Percentiles rank a stretch among this genome's conserved stretches.
These are phyloP conservation scores for Corythaixoides concolor DNA, from an alignment of 2,113 vertebrate species.

Conservation along the genomic window DNA sequence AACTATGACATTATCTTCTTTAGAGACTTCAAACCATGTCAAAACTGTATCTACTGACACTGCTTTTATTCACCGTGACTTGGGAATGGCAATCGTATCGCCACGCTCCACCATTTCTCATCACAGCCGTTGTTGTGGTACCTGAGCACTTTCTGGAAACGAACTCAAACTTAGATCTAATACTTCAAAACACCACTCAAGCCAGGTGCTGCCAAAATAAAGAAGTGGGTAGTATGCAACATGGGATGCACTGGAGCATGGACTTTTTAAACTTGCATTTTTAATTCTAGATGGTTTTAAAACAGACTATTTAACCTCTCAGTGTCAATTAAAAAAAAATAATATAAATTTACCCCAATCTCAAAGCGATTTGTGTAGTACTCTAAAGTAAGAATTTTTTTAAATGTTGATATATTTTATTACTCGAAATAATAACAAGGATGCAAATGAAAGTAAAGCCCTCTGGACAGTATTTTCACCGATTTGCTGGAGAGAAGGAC, in stretches of 20 bases:
- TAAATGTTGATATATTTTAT: slow-evolving; percentile 18
- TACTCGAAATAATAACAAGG: slow-evolving; percentile 39
- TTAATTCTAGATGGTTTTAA: slow-evolving; percentile 1
- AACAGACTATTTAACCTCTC: not conserved
- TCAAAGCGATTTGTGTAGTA: not conserved
- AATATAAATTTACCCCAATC: not conserved
- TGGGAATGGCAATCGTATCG: not conserved
- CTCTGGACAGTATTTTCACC: slow-evolving; percentile 39
- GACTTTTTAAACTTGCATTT: not conserved
- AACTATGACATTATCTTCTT: not conserved
- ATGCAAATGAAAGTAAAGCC: slow-evolving; percentile 55
- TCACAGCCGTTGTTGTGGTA: not conserved
- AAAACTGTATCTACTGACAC: not conserved
- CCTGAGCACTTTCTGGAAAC: not conserved
- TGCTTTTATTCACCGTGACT: not conserved
- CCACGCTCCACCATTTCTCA: not conserved
- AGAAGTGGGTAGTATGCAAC: not conserved
- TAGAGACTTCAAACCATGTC: not conserved
- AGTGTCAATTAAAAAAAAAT: not conserved
- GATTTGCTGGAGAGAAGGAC: slow-evolving; percentile 59
- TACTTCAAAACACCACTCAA: not conserved
- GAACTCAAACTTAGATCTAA: not conserved
- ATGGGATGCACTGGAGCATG: not conserved
- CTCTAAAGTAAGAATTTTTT: not conserved
- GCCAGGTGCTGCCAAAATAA: not conserved